Evolutionary conservation across 2,888 invertebrate species (phyloP), one percentile per base, ranked within the genome.

Genomic region (Diarsia brunnea): DNA sequence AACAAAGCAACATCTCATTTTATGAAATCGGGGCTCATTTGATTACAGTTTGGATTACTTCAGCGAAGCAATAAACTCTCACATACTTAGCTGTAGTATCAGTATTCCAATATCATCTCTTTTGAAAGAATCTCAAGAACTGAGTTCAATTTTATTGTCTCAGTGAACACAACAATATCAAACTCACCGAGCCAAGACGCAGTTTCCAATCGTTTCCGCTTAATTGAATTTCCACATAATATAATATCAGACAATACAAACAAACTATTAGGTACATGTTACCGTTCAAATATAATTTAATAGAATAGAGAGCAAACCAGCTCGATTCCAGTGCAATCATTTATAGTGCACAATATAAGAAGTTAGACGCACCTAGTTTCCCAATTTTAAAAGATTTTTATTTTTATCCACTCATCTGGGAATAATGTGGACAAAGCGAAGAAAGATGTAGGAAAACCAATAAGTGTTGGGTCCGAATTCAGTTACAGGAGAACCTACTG

Each of bases 241-340:
- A 60, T 60, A 68, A 60, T 60, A 68, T 65, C 19, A 38, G 55
- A 69, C n/a, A 71, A 66, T 31, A 27, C 53, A 60, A 55, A 19
- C 55, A 55, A n/a, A 74, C 27, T 61, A 61, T 27, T 27, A 31
- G 31, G 31, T 31, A 47, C n/a, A 21, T n/a, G 31, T 51, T 38
- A 66, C 49, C 19, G 47, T 53, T 69, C n/a, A 68, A 63, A 53
- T 68, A 76, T 51, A 51, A 53, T 76, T 67, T 8, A 31, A 77
- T 27, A 61, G 21, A 53, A 53, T 4, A 69, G 21, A 53, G 38
- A 61, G 21, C 19, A 24, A 55, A 27, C 58, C 24, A 45, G 27
- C 24, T 66, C 53, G 58, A 21, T 64, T 58, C 31, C 19, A 38
- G 27, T 70, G 53, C 60, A 76, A 82, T 72, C 68, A 58, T 65